phyloP scores from a whole-genome alignment of 2,797 vertebrate species.

The Dendrocincla tyrannina region DNA sequence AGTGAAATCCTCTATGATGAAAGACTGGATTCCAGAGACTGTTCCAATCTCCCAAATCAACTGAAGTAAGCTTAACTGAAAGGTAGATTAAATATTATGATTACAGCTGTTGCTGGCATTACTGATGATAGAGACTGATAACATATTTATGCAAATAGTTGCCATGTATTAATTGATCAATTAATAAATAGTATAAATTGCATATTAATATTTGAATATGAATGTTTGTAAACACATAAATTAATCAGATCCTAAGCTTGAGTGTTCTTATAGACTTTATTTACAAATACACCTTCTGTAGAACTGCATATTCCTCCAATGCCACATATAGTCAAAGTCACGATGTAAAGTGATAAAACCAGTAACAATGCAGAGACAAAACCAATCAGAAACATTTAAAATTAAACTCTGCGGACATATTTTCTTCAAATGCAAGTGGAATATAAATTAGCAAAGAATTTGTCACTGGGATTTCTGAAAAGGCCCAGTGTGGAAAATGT shows the following conservation, averaged over 20 bases:
- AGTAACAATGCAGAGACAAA: neutral
- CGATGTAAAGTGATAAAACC: neutral
- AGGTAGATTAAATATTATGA: neutral
- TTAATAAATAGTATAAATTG: neutral
- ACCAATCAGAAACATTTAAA: neutral
- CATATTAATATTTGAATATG: neutral
- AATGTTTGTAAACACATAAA: neutral
- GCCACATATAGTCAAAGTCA: neutral
- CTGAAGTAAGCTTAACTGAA: neutral
- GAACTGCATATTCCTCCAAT: neutral
- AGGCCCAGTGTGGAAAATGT: neutral
- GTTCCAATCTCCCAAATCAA: neutral
- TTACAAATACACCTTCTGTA: neutral
- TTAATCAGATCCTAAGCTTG: neutral
- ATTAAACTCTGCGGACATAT: neutral
- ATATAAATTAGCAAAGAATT: neutral
- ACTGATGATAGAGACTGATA: neutral
- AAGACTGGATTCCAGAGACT: neutral
- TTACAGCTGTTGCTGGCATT: neutral
- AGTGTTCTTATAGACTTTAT: neutral
- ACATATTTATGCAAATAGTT: conserved; percentile 16
- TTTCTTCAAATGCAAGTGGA: neutral
- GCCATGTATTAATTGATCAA: neutral
- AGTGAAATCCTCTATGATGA: neutral
- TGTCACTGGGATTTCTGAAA: neutral